phyloP scores from a whole-genome alignment of 2,113 vertebrate species.

The Sorex fumeus region DNA sequence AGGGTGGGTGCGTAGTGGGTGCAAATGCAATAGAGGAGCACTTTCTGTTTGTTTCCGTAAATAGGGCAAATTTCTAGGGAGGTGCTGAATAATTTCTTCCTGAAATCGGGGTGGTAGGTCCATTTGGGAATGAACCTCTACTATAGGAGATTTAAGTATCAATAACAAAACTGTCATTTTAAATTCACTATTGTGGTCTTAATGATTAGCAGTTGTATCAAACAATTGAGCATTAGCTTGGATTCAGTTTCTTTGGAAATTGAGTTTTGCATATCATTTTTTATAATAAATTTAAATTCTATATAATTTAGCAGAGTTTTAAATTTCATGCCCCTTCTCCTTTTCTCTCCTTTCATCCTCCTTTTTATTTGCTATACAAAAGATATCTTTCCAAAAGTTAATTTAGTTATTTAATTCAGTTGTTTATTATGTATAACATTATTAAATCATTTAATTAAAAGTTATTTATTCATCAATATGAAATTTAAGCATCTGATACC shows the following conservation, averaged over 20 bases:
- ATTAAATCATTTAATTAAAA: slow-evolving; percentile 47
- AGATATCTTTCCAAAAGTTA: slow-evolving; percentile 80
- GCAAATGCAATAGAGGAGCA: too few relatives aligned
- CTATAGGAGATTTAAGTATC: background rate
- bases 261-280: slow-evolving; percentile 48
- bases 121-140: too few relatives aligned
- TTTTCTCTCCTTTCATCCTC: background rate
- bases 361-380: slow-evolving; percentile 75
- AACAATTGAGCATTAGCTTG: slow-evolving; percentile 42
- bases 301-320: slow-evolving; percentile 30
- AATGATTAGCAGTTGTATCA: slow-evolving; percentile 15
- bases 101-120: too few relatives aligned
- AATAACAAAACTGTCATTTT: slow-evolving; percentile 51
- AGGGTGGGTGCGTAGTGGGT: too few relatives aligned
- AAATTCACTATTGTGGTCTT: slow-evolving; percentile 37
- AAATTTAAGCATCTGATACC: slow-evolving; percentile 33
- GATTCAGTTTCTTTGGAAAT: slow-evolving; percentile 55
- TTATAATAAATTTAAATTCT: slow-evolving; percentile 49
- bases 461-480: background rate
- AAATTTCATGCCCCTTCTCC: background rate
- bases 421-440: slow-evolving; percentile 12
- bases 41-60: too few relatives aligned
- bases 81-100: too few relatives aligned
- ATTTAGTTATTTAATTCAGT: slow-evolving; percentile 73
- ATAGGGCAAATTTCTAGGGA: too few relatives aligned